phyloP scores from a whole-genome alignment of 2,888 invertebrate genomes.

The Blastobasis lacticolella region DNA sequence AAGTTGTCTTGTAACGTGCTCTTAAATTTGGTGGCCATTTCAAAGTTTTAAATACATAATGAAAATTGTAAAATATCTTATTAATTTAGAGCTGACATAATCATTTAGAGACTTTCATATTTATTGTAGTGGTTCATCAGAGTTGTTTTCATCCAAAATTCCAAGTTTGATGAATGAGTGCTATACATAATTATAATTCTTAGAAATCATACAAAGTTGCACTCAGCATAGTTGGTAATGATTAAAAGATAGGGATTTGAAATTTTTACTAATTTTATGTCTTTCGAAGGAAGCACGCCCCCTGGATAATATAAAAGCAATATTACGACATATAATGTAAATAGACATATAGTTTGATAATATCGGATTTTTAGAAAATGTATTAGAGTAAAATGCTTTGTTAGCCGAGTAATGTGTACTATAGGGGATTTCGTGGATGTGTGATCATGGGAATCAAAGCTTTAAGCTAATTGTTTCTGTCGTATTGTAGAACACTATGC shows the following conservation, averaged over 20 bases:
- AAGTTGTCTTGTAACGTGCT: constrained; percentile 7
- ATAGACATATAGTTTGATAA: constrained; percentile 71
- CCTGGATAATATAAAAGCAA: constrained; percentile 72
- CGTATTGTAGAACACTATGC: constrained; percentile 44
- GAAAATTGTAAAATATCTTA: constrained; percentile 46
- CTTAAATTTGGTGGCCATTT: constrained; percentile 38
- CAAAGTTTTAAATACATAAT: constrained; percentile 29
- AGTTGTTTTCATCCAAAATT: constrained; percentile 61
- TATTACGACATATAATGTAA: constrained; percentile 72
- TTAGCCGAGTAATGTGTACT: constrained; percentile 52
- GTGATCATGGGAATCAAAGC: constrained; percentile 72
- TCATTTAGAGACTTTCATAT: constrained; percentile 60
- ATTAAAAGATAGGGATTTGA: constrained; percentile 64
- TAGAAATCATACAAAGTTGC: constrained; percentile 56
- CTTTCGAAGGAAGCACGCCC: constrained; percentile 65
- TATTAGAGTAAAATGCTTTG: constrained; percentile 65
- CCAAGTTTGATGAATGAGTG: constrained; percentile 62
- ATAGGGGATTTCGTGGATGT: constrained; percentile 54
- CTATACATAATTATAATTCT: constrained; percentile 54
- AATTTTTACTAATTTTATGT: constrained; percentile 63
- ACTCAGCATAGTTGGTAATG: constrained; percentile 61
- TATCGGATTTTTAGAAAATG: constrained; percentile 70
- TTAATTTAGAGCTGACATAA: constrained; percentile 59
- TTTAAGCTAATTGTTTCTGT: constrained; percentile 63
- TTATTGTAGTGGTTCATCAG: constrained; percentile 47